Base-by-base conservation (phyloP, 2,888 invertebrate species). In the Lepidocyrtoides sp. region DNA sequence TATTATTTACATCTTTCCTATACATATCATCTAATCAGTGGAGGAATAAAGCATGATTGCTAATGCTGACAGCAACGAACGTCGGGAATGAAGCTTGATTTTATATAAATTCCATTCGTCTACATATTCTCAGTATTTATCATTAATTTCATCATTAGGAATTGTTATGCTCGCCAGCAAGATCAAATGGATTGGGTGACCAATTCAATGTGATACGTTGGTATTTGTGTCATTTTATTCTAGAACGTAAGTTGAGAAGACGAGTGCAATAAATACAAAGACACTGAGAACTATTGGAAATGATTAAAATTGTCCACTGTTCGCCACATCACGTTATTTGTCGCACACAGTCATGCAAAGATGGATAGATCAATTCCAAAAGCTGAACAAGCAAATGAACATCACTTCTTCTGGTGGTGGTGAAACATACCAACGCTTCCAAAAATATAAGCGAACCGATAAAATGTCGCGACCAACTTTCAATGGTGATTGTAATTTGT, bases 171-270 rank as follows among this genome's bases (percentile, higher is more conserved):
- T 36, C 48, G 17, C 20, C 75, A 77, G 51, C 77, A 29, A 51
- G 29, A 17, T 77, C 72, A 84, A 85, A 41, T 69, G 32, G 75
- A 54, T 69, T 54, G 60, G 77, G 26, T 83, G 83, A 89, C 57
- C 83, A 41, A 83, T 17, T 17, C 60, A 36, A 89, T 83, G 54
- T 89, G 89, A 89, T 83, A 83, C 51, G 54, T 54, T 75, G 89
- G 89, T 89, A 89, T 89, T 89, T 89, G 89, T 89, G 89, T 72
- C 89, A 89, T 89, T 89, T 89, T 72, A 89, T 89, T 89, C 14
- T 82, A 83, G 36, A 63, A 41, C 44, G 66, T 26, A 60, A 63
- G 48, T 51, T 32, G 54, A 48, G 77, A 29, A 48, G 7, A 23
- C 20, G 32, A 72, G 72, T 44, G 75, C 44, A 5, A 48, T 4